Base-by-base conservation (phyloP, 2,888 invertebrate species). In the Ochropacha duplaris region DNA sequence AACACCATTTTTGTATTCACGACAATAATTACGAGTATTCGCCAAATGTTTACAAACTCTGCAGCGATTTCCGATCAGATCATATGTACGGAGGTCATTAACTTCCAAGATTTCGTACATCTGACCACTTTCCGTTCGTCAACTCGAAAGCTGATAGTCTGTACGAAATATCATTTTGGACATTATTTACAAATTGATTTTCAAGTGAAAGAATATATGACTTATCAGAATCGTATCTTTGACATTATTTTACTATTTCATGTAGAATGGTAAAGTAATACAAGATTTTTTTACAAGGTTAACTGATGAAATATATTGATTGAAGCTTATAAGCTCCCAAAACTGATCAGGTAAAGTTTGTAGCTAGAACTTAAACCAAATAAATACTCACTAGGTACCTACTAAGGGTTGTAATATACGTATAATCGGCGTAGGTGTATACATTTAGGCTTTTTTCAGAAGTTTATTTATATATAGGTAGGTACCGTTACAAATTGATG, bases 41-140 rank as follows among this genome's bases (percentile, higher is more conserved):
- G 24, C 24, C 36, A 56, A 55, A 39, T 51, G 24, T 50, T 39
- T 39, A 12, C 11, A n/a, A 34, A 19, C 52, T 19, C 68, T 74
- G 71, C 66, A 61, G 74, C 58, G 71, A 69, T 75, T 74, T 72
- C 71, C 74, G 74, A 79, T 76, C 72, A 68, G 68, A 68, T 76
- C 78, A 74, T 74, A 76, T 70, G 71, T 72, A 70, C 67, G 59
- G 68, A 54, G 83, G 77, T 81, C 80, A 77, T 70, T 77, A 74
- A 72, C 76, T 72, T 74, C 64, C 57, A 60, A 67, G 61, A 67
- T 68, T 68, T 65, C 63, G 68, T 68, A 65, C 71, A 71, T 71
- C 69, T 66, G 71, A 72, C 66, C 71, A 78, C 72, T 78, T 77
- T 77, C 69, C 67, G 68, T 67, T 63, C 69, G 60, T 66, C 68